Conservation (phyloP, 2,113 vertebrate genomes). For the Steatornis caripensis region DNA sequence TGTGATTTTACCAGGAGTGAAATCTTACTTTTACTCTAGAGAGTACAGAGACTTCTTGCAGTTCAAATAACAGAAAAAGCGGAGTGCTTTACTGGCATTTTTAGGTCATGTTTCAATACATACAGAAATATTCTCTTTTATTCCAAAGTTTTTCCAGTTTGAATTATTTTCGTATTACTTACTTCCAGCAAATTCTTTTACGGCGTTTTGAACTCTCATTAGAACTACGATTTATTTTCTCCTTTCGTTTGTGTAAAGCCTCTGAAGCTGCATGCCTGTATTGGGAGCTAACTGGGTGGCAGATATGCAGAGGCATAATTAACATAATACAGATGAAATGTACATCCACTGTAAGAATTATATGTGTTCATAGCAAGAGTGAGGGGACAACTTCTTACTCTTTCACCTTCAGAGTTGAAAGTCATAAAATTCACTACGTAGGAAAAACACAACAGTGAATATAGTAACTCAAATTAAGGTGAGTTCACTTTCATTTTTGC, state of each 20-base stretch:
- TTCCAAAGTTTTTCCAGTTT: slow-evolving; percentile 2
- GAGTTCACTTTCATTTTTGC: background rate
- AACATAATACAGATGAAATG: background rate
- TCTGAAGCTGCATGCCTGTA: background rate
- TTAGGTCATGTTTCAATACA: slow-evolving; percentile 46
- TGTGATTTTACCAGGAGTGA: background rate
- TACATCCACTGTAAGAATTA: background rate
- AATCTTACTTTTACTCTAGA: slow-evolving; percentile 14
- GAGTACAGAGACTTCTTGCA: background rate
- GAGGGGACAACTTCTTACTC: background rate
- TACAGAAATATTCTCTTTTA: slow-evolving; percentile 51
- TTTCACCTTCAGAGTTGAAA: background rate
- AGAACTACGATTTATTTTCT: slow-evolving; percentile 21
- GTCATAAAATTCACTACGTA: background rate
- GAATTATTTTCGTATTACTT: slow-evolving; percentile 43
- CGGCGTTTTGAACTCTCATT: slow-evolving; percentile 1
- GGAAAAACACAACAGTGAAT: background rate
- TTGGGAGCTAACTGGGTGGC: slow-evolving; percentile 11
- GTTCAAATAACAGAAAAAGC: slow-evolving; percentile 42
- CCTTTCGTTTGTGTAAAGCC: background rate
- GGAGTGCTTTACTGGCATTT: slow-evolving; percentile 19
- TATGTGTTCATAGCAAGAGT: background rate
- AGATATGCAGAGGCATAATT: slow-evolving; percentile 27
- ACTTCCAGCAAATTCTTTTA: slow-evolving; percentile 28
- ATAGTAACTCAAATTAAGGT: background rate